Percentiles rank a stretch among this genome's conserved stretches.
Evolutionary conservation across 2,113 vertebrate genomes (phyloP).

Genomic region (Crocuta crocuta): DNA sequence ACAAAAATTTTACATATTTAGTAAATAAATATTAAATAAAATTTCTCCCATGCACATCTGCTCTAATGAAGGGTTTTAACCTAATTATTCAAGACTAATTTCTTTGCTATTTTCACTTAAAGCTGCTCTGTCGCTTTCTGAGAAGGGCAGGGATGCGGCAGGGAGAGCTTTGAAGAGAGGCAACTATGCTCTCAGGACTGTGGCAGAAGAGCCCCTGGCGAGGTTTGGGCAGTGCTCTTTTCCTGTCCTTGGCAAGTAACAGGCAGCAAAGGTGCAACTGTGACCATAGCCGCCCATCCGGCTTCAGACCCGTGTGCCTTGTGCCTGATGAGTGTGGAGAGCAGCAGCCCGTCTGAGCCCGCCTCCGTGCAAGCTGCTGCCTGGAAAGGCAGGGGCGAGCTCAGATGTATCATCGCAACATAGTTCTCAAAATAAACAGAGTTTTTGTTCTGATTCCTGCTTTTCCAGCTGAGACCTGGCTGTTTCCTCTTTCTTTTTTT

Average conservation of each 20-base stretch:
- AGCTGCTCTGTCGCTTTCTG: not conserved
- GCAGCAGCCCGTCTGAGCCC: not conserved
- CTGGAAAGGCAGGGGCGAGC: not conserved
- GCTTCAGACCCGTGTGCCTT: not conserved
- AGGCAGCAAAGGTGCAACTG: not conserved
- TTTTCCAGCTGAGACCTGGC: not conserved
- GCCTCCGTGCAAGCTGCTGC: not conserved
- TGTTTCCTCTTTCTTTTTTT: not conserved
- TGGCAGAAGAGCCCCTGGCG: not conserved
- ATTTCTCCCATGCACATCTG: not conserved
- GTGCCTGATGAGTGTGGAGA: not conserved
- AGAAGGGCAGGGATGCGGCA: not conserved
- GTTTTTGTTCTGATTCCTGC: not conserved
- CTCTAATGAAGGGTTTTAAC: not conserved
- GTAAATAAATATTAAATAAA: not conserved
- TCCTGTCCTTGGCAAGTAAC: not conserved
- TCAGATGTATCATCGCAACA: not conserved
- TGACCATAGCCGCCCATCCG: not conserved
- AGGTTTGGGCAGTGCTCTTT: not conserved
- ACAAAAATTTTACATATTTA: not conserved
- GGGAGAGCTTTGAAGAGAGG: not conserved
- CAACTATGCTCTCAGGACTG: not conserved
- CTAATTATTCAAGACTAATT: not conserved
- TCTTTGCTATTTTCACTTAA: not conserved
- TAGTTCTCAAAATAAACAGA: not conserved